Conservation (phyloP, 1,140 invertebrate species). For the Lithobius niger region DNA sequence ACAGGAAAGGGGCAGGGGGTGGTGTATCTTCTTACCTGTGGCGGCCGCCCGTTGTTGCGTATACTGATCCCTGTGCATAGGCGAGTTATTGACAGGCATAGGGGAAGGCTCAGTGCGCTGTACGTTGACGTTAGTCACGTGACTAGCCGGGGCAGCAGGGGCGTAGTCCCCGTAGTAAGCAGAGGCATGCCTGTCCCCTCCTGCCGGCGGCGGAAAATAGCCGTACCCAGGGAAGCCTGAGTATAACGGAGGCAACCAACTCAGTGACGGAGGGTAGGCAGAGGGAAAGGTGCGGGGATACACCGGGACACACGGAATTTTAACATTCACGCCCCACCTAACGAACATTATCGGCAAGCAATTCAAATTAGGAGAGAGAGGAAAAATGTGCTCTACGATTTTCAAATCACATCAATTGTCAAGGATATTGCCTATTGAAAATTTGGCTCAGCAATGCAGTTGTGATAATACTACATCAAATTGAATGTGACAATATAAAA, state of each 20-base stretch:
- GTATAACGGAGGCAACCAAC: neutral
- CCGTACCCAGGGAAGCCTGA: constrained; percentile 30
- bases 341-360: too few species aligned
- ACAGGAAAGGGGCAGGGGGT: neutral
- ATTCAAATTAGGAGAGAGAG: too few species aligned
- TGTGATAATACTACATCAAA: too few species aligned
- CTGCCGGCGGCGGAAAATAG: constrained; percentile 27
- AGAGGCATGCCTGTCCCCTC: constrained; percentile 16
- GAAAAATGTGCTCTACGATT: too few species aligned
- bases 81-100: constrained; percentile 11
- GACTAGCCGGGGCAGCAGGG: constrained; percentile 14
- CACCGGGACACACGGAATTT: too few species aligned
- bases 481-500: too few species aligned
- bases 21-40: constrained; percentile 8
- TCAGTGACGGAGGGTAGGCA: neutral
- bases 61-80: constrained; percentile 12
- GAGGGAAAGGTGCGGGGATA: too few species aligned
- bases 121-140: constrained; percentile 6
- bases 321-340: too few species aligned
- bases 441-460: too few species aligned
- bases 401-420: too few species aligned
- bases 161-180: constrained; percentile 13
- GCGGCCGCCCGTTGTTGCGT: constrained; percentile 2
- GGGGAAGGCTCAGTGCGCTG: constrained; percentile 4
- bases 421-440: too few species aligned